phyloP scores from a whole-genome alignment of 2,113 vertebrate species.

The Patagioenas fasciata region DNA sequence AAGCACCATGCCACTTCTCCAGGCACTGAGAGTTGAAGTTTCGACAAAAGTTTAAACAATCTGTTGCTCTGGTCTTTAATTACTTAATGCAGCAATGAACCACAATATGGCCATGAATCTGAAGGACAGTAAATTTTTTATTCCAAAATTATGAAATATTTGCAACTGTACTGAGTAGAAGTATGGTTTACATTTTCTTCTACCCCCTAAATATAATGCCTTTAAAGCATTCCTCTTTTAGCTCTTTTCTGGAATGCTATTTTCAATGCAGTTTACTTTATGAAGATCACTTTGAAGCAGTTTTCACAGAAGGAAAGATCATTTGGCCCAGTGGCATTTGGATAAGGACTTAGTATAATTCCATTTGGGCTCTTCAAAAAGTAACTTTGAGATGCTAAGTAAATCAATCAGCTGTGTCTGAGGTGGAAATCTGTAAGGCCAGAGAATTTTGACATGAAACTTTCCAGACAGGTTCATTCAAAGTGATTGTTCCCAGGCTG shows the following conservation, averaged over 20 bases:
- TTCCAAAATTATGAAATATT: not conserved
- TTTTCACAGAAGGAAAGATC: conserved; percentile 52
- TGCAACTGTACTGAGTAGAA: not conserved
- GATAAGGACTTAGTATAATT: not conserved
- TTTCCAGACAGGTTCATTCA: conserved; percentile 28
- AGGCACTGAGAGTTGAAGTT: not conserved
- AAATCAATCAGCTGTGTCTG: conserved; percentile 30
- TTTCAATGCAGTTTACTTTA: not conserved
- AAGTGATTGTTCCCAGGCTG: conserved; percentile 4
- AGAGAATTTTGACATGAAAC: conserved; percentile 29
- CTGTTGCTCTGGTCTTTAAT: not conserved
- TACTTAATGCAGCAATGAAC: not conserved
- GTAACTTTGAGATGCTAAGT: not conserved
- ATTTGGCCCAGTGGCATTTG: conserved; percentile 23
- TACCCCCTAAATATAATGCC: not conserved
- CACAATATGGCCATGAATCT: not conserved
- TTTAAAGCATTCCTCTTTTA: not conserved
- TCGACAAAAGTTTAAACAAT: not conserved
- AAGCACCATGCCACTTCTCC: not conserved
- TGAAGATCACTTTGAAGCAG: not conserved
- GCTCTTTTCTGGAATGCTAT: not conserved
- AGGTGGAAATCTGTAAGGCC: not conserved
- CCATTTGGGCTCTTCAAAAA: conserved; percentile 30
- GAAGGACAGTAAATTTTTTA: not conserved
- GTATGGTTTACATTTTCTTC: not conserved